These are phyloP conservation scores for Lamellibrachia satsuma DNA, from an alignment of 2,888 invertebrate species.

Conservation along the genomic window DNA sequence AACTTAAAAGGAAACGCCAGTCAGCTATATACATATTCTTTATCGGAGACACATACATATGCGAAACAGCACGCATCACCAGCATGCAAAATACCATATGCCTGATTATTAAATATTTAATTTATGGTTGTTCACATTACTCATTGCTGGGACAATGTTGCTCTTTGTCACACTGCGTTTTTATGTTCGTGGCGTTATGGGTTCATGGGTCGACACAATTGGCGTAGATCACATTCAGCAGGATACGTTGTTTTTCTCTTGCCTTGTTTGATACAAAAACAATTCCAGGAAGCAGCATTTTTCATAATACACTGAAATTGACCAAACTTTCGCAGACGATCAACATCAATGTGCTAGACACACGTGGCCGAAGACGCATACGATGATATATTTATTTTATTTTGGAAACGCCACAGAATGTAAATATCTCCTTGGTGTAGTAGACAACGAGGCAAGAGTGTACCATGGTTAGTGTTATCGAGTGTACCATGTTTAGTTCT, in stretches of 20 bases:
- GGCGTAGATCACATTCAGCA: neutral
- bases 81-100: neutral
- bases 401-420: no score
- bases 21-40: neutral
- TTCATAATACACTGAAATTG: neutral
- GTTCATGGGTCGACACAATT: neutral
- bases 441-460: no score
- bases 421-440: no score
- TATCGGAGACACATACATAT: neutral
- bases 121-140: neutral
- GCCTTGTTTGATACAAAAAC: neutral
- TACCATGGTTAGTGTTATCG: no score
- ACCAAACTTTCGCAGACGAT: neutral
- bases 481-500: no score
- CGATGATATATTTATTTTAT: neutral
- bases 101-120: neutral
- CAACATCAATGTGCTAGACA: neutral
- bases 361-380: neutral
- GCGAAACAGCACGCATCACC: neutral
- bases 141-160: neutral
- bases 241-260: neutral
- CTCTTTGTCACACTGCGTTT: neutral
- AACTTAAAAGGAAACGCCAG: neutral
- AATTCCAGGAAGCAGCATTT: neutral
- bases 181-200: neutral